These are phyloP conservation scores for Neosalanx taihuensis DNA, from an alignment of 2,797 vertebrate genomes.

Conservation along the genomic window DNA sequence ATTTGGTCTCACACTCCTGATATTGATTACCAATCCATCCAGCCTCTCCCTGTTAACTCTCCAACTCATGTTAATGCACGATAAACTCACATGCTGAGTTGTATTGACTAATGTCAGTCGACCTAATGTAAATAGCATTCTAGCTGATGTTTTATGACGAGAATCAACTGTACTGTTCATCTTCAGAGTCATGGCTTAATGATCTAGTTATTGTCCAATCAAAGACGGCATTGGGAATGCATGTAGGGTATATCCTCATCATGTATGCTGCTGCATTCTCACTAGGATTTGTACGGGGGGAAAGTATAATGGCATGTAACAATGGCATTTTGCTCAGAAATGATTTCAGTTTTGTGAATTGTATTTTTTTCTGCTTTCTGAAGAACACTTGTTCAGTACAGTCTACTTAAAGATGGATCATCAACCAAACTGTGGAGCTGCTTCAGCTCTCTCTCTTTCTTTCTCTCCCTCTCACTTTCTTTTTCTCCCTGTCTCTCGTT, in stretches of 20 bases:
- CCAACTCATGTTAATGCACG: slow-evolving; percentile 13
- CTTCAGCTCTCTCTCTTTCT: slow-evolving; percentile 28
- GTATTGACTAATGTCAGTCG: slow-evolving; percentile 10
- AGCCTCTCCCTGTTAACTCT: slow-evolving; percentile 25
- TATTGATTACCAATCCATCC: slow-evolving; percentile 54
- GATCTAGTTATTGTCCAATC: not conserved
- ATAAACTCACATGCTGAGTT: not conserved
- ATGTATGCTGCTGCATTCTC: not conserved
- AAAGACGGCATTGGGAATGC: not conserved
- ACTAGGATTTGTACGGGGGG: not conserved
- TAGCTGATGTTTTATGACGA: not conserved
- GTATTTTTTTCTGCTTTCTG: slow-evolving; percentile 28
- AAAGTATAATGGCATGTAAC: not conserved
- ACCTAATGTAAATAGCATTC: not conserved
- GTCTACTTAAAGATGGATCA: slow-evolving; percentile 39
- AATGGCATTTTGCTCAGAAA: not conserved
- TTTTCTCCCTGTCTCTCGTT: not conserved
- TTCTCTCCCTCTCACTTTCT: slow-evolving; percentile 33
- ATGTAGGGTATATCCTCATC: not conserved
- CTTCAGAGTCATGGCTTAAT: not conserved
- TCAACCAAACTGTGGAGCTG: slow-evolving; percentile 17
- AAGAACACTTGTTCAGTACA: slow-evolving; percentile 41
- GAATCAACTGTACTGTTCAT: not conserved
- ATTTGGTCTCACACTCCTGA: slow-evolving; percentile 46
- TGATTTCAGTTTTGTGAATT: slow-evolving; percentile 23